These are phyloP conservation scores for Centropus unirufus DNA, from an alignment of 2,113 vertebrate species.

Conservation along the genomic window DNA sequence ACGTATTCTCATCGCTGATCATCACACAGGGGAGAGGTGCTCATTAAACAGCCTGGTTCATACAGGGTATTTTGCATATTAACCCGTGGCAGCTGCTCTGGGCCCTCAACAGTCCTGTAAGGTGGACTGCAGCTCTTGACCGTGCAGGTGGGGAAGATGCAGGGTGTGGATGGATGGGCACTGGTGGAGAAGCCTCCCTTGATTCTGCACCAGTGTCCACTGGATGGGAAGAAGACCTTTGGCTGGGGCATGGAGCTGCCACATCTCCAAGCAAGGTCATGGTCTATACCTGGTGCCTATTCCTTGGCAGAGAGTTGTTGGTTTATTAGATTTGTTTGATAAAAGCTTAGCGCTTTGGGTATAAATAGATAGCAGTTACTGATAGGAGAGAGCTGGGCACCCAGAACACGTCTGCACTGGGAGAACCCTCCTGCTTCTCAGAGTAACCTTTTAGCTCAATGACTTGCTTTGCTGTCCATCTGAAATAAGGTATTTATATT, in stretches of 20 bases:
- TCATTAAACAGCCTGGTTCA: neutral
- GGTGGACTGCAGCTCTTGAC: neutral
- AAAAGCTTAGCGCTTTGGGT: neutral
- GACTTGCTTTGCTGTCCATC: neutral
- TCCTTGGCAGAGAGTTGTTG: neutral
- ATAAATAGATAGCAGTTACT: neutral
- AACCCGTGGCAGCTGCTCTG: neutral
- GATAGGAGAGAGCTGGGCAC: fast-evolving
- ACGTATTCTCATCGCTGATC: neutral
- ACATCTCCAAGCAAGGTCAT: neutral
- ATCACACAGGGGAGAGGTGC: neutral
- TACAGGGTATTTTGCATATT: neutral
- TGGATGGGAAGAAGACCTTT: neutral
- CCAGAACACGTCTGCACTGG: neutral
- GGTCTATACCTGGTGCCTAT: neutral
- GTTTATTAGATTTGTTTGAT: neutral
- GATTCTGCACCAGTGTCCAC: fast-evolving
- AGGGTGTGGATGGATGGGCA: neutral
- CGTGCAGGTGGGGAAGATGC: neutral
- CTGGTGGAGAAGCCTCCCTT: neutral
- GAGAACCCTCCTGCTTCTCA: neutral
- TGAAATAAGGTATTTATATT: neutral
- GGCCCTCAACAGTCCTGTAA: neutral
- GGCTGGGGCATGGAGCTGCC: neutral
- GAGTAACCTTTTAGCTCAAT: neutral